phyloP scores from a whole-genome alignment of 2,113 vertebrate species.

The Oenanthe melanoleuca region DNA sequence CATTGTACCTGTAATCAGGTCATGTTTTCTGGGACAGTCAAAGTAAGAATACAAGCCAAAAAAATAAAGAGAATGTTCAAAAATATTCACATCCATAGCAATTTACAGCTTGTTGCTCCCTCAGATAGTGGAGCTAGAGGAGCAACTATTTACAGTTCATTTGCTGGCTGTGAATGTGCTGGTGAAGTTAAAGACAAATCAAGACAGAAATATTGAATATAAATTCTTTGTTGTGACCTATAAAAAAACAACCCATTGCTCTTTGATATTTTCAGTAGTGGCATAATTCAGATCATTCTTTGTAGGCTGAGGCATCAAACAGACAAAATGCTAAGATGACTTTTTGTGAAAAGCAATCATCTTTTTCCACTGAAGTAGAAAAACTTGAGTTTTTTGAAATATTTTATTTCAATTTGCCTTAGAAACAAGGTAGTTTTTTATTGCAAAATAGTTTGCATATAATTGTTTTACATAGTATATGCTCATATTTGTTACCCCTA shows the following conservation, averaged over 20 bases:
- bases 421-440: background rate
- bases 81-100: background rate
- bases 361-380: slow-evolving; percentile 11
- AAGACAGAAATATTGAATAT: background rate
- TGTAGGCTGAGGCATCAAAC: background rate
- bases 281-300: background rate
- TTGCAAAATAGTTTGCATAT: background rate
- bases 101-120: background rate
- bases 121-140: background rate
- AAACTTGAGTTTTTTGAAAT: background rate
- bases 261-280: background rate
- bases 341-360: slow-evolving; percentile 8
- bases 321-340: background rate
- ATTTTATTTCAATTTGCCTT: background rate
- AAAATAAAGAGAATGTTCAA: background rate
- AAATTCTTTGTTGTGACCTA: background rate
- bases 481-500: background rate
- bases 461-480: background rate
- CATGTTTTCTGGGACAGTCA: background rate
- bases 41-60: background rate
- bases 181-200: background rate
- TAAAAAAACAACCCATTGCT: background rate
- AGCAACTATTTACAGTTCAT: background rate
- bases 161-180: background rate
- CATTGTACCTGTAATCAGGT: background rate